Conservation (phyloP, 1,140 invertebrate species). For the Caenorhabditis briggsae region DNA sequence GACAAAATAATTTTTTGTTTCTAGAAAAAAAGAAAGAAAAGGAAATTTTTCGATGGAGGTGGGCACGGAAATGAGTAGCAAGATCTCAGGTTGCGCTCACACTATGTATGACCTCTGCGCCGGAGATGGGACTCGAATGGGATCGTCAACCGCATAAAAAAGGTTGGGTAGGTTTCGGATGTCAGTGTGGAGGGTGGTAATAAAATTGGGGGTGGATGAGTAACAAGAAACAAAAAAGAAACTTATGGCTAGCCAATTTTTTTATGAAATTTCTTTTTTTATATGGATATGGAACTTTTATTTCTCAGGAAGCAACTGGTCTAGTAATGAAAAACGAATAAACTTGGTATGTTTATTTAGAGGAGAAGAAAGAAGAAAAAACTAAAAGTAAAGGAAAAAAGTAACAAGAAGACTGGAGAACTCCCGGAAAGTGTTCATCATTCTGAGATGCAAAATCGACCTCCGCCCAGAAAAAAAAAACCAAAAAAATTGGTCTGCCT, state of each 20-base stretch:
- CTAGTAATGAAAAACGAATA: conserved; percentile 10
- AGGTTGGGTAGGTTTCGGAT: conserved; percentile 48
- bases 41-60: conserved; percentile 24
- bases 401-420: neutral
- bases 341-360: neutral
- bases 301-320: too few species aligned
- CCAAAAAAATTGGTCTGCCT: neutral
- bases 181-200: neutral
- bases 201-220: neutral
- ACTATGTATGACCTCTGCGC: conserved; percentile 53
- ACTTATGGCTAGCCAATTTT: neutral
- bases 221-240: too few species aligned
- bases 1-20: neutral
- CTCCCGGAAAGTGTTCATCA: conserved; percentile 42
- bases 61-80: conserved; percentile 44
- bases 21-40: too few species aligned
- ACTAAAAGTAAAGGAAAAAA: neutral
- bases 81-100: conserved; percentile 51
- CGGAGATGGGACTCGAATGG: neutral
- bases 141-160: neutral
- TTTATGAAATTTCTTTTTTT: neutral
- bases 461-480: neutral
- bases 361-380: neutral
- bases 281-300: too few species aligned
- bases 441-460: neutral